A percentile compares a stretch with the other conserved stretches of the same genome.
Evolutionary conservation across 2,888 invertebrate genomes (phyloP).

Genomic region (Amphipyra berbera): DNA sequence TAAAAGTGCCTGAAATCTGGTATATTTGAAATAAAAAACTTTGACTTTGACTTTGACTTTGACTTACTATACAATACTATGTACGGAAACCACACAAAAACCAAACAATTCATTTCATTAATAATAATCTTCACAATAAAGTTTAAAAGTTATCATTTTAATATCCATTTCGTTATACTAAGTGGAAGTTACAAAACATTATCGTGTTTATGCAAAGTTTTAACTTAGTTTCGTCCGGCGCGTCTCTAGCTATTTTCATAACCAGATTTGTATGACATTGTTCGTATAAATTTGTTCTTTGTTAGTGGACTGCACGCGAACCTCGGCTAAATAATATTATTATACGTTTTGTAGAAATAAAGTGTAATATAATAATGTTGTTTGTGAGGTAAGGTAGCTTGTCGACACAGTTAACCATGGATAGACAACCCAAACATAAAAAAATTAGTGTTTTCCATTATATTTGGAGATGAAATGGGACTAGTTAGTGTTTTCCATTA

Average conservation of each 20-base stretch:
- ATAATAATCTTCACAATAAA: constrained; percentile 20
- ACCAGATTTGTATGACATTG: constrained; percentile 56
- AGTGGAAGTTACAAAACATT: constrained; percentile 52
- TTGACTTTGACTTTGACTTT: no score
- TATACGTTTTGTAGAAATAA: constrained; percentile 12
- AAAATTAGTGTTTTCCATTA: no score
- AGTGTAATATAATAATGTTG: not conserved
- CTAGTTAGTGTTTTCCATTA: no score
- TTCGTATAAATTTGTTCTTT: constrained; percentile 57
- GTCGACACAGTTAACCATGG: no score
- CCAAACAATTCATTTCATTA: constrained; percentile 13
- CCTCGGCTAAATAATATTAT: constrained; percentile 1
- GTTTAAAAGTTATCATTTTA: constrained; percentile 40
- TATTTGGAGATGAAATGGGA: no score
- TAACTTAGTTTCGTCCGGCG: constrained; percentile 50
- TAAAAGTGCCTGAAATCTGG: no score
- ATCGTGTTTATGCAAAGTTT: constrained; percentile 55
- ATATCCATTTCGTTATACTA: constrained; percentile 47
- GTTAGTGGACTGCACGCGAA: constrained; percentile 38
- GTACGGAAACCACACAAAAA: no score
- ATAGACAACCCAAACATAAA: no score
- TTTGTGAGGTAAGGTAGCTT: not conserved
- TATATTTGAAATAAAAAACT: no score
- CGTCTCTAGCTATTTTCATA: constrained; percentile 38
- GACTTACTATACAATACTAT: no score